phyloP scores from a whole-genome alignment of 2,113 vertebrate genomes.

The Phalacrocorax pelagicus region DNA sequence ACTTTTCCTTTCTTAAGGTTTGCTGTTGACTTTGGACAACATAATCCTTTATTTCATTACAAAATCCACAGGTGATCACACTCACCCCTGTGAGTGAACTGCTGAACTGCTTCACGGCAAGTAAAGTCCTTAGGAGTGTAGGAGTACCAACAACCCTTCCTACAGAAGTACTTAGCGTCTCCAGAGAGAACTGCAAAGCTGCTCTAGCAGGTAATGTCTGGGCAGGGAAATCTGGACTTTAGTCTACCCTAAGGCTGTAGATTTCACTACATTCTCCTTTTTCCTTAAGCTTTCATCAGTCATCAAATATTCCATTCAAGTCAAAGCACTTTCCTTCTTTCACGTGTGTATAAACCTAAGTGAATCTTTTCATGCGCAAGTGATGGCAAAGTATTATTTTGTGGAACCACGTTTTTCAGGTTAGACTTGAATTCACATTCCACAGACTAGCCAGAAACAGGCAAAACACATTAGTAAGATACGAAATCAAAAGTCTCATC shows the following conservation, averaged over 20 bases:
- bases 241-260: not conserved
- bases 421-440: not conserved
- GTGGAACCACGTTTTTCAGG: not conserved
- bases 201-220: fast-evolving
- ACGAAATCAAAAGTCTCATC: not conserved
- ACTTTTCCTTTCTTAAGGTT: not conserved
- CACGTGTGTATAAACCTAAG: not conserved
- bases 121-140: not conserved
- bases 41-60: not conserved
- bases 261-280: not conserved
- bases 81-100: too few species aligned
- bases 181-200: not conserved
- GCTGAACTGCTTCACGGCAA: not conserved
- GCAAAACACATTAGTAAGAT: not conserved
- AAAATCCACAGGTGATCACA: not conserved
- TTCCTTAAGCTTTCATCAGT: not conserved
- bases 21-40: not conserved
- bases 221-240: not conserved
- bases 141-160: not conserved
- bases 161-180: not conserved
- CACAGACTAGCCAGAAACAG: not conserved
- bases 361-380: not conserved
- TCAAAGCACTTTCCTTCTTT: not conserved
- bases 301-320: not conserved
- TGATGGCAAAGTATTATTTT: not conserved